Evolutionary conservation across 2,888 invertebrate genomes (phyloP), one percentile per base, ranked within the genome.

Genomic region (Drosophila leonis): DNA sequence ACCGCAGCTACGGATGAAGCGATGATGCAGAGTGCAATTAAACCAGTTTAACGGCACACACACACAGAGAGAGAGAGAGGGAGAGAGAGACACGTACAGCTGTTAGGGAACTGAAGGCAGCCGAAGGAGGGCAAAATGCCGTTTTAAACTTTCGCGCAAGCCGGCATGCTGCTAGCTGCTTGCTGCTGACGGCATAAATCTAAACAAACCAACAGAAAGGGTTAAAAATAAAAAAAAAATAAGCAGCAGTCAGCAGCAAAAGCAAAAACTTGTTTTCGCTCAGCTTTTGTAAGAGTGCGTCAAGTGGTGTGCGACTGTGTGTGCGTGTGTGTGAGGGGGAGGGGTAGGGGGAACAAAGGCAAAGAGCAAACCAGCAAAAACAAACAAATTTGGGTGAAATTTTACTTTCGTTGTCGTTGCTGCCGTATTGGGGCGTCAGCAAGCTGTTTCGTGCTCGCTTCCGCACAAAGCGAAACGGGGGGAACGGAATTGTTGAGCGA

Each of bases 361-460:
- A 75, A 66, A 65, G 52, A 39, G 65, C 57, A 76, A 76, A 66
- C 57, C 59, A 69, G 68, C 67, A 82, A 80, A 75, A 78, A 79
- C 75, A 83, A 83, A 83, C 79, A 78, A 76, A 86, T 83, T 80
- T 84, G 76, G 82, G 88, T 78, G 88, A 89, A 88, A 90, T 89
- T 90, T 85, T 85, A 88, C 90, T 90, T 89, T 90, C 82, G 77
- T 85, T 85, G 68, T 66, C 75, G 65, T 67, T 69, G 65, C 70
- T 65, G 71, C 64, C 62, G 63, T 72, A 60, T 66, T 75, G 80
- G 76, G 83, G 78, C 83, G 78, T 83, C 80, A 82, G 81, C 72
- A 68, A 60, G 49, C 51, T 72, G 65, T 60, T 39, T 78, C 69
- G 71, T 65, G 64, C 61, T 65, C 79, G 61, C 62, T 65, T 65